Conservation (phyloP, 2,797 vertebrate species). For the Prionace glauca region DNA sequence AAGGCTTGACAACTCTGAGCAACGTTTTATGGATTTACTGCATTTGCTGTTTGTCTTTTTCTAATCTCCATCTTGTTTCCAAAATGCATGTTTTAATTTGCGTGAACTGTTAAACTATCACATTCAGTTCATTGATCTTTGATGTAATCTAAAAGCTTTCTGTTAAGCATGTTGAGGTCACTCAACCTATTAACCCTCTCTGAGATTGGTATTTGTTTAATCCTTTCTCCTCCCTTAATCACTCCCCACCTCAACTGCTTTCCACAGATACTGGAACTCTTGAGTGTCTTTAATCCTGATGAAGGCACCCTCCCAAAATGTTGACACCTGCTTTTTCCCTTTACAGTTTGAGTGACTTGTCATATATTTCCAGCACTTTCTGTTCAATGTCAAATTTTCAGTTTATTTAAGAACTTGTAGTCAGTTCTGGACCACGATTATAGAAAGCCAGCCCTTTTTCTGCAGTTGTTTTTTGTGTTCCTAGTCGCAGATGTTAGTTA, state of each 20-base stretch:
- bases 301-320: no score
- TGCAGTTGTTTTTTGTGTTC: not conserved
- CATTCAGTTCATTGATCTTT: not conserved
- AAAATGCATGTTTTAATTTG: not conserved
- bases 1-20: not conserved
- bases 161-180: not conserved
- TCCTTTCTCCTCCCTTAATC: not conserved
- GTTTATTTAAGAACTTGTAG: not conserved
- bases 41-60: not conserved
- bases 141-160: not conserved
- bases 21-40: not conserved
- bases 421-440: not conserved
- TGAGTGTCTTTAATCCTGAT: not conserved
- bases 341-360: not conserved
- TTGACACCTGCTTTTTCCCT: not conserved
- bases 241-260: not conserved
- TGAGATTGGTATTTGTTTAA: not conserved
- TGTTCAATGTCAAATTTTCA: not conserved
- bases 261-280: not conserved
- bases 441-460: not conserved
- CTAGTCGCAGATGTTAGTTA: constrained; percentile 6
- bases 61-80: not conserved
- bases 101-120: not conserved
- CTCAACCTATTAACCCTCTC: not conserved
- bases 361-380: not conserved